Conservation (phyloP, 2,888 invertebrate species). For the Epistrophe grossulariae region DNA sequence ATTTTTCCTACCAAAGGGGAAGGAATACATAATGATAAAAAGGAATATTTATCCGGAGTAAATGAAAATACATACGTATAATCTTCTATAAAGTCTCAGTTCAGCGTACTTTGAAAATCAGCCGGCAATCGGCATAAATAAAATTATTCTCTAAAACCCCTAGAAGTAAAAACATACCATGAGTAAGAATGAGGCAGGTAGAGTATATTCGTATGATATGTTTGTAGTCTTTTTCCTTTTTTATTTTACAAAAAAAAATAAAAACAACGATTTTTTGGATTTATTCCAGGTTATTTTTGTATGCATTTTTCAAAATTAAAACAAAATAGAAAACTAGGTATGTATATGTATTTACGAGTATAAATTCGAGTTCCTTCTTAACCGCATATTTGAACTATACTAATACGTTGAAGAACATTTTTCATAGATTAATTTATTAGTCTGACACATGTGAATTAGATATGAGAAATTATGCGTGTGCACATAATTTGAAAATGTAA, state of each 20-base stretch:
- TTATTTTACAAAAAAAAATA: conserved; percentile 21
- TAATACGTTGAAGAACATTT: conserved; percentile 9
- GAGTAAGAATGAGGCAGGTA: not conserved
- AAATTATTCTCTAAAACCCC: conserved; percentile 24
- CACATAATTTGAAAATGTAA: not conserved
- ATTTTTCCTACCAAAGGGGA: not conserved
- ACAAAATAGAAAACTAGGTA: not conserved
- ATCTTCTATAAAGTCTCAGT: conserved; percentile 53
- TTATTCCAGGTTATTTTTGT: conserved; percentile 64
- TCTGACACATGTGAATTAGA: conserved; percentile 42
- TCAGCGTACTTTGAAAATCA: conserved; percentile 69
- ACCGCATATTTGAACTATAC: conserved; percentile 20
- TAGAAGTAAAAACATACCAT: not conserved
- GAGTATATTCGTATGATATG: not conserved
- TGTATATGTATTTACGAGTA: not conserved
- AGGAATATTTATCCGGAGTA: not conserved
- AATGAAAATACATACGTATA: not conserved
- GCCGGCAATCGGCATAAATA: conserved; percentile 55
- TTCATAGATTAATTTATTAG: conserved; percentile 44
- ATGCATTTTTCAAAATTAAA: conserved; percentile 31
- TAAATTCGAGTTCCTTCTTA: conserved; percentile 20
- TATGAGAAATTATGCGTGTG: conserved; percentile 35
- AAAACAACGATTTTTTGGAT: conserved; percentile 61
- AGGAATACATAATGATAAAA: not conserved
- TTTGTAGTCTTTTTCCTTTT: not conserved